Base-by-base conservation (phyloP, 2,888 invertebrate species). In the Panopea generosa region DNA sequence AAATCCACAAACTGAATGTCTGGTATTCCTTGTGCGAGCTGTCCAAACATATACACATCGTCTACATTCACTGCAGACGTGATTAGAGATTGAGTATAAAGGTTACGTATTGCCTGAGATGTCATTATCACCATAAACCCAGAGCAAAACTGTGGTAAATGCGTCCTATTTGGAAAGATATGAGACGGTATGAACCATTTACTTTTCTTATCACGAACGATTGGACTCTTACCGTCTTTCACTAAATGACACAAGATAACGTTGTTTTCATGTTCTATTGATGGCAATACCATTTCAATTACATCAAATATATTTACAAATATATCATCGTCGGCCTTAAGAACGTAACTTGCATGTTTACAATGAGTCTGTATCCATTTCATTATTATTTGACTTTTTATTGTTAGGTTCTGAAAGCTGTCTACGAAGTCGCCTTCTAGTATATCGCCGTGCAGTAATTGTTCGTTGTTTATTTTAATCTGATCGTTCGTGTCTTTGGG, bases 1-100 rank as follows among this genome's bases (percentile, higher is more conserved):
- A 98, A 65, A 67, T 87, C 81, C 20, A 88, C 73, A 63, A 82
- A 87, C 7, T 77, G 69, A 14, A 88, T 71, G 26, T 84, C 72
- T 26, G 57, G 59, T 7, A 84, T 62, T 40, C 84, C 79, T 18
- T 70, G 27, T 2, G 85, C 72, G 16, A 90, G 69, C 7, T 88
- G 62, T 4, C 91, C 91, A 38, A 89, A 90, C 43, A 89, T 63
- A 56, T 90, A 91, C 2, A 87, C 91, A 65, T 91, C 91, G 61
- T 91, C 91, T 7, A 91, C 87, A 3, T 9, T 45, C 45, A 45
- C 45, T 20, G 16, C 45, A 18, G 45, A 16, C 24, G 86, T 85
- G 66, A 91, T 86, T 50, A 84, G 83, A 0, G 87, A 86, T 1
- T 86, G 79, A 3, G 47, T 65, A 76, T 88, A 89, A 60, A 92